A percentile compares a stretch with the other conserved stretches of the same genome.
These are phyloP conservation scores for Anthopleura sola DNA, from an alignment of 64 coral and sea anemone species.

Conservation along the genomic window DNA sequence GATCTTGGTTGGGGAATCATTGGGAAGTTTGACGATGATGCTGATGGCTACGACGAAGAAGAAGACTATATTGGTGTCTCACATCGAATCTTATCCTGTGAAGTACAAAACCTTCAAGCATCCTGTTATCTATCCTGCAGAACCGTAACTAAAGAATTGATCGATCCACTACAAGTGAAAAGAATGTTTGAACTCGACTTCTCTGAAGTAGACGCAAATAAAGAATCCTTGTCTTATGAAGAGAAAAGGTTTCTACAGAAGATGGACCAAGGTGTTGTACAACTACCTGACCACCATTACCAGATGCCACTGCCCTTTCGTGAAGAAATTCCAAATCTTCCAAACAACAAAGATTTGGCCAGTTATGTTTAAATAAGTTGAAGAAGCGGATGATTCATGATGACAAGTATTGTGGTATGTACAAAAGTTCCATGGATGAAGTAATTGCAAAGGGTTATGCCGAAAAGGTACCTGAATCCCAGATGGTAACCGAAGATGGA, in stretches of 20 bases:
- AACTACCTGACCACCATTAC: constrained; percentile 11
- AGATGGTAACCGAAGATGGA: neutral
- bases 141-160: constrained; percentile 35
- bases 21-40: too few relatives aligned
- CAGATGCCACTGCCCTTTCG: constrained; percentile 31
- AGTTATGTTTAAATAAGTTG: neutral
- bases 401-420: too few relatives aligned
- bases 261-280: neutral
- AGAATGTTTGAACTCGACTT: constrained; percentile 52
- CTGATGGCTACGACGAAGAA: neutral
- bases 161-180: constrained; percentile 41
- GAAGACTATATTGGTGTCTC: too few relatives aligned
- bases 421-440: constrained; percentile 43
- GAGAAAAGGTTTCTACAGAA: neutral
- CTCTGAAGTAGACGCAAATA: constrained; percentile 15
- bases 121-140: constrained; percentile 29
- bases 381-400: too few relatives aligned
- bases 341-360: constrained; percentile 19
- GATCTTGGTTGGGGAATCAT: constrained; percentile 30
- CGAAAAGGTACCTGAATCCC: constrained; percentile 2
- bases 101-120: constrained; percentile 28
- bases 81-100: too few relatives aligned
- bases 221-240: neutral
- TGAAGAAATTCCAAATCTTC: neutral
- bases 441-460: constrained; percentile 28